Percentiles rank a stretch among this genome's conserved stretches.
phyloP scores from a whole-genome alignment of 2,113 vertebrate species.

The Nothoprocta pentlandii region DNA sequence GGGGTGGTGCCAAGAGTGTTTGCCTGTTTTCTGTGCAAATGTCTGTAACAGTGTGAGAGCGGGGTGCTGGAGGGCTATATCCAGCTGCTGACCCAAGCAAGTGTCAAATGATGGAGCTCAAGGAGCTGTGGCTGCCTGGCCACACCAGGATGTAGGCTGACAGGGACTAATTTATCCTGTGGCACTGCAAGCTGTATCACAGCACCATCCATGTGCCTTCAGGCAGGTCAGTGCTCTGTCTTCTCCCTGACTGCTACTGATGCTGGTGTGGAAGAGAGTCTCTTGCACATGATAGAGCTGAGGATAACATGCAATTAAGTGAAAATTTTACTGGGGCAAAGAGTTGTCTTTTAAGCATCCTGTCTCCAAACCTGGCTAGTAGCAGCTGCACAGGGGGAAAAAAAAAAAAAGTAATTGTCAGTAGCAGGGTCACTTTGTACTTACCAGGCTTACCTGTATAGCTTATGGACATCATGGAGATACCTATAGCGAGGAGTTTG shows the following conservation, averaged over 20 bases:
- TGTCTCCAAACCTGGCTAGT: background rate
- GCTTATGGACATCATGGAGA: background rate
- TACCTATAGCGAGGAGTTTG: background rate
- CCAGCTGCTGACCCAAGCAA: background rate
- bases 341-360: background rate
- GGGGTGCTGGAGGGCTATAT: accelerated
- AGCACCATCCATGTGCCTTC: background rate
- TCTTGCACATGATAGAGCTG: background rate
- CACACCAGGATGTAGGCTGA: background rate
- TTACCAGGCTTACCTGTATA: background rate
- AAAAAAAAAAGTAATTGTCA: background rate
- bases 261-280: background rate
- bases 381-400: background rate
- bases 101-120: background rate
- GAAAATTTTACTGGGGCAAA: background rate
- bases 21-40: background rate
- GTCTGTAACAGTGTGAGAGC: background rate
- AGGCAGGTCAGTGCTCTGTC: background rate
- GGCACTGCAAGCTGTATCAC: background rate
- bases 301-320: background rate
- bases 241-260: background rate
- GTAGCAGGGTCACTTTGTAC: background rate
- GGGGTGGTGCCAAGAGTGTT: background rate
- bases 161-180: accelerated
- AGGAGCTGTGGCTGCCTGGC: background rate